Evolutionary conservation across 2,888 invertebrate species (phyloP).

Genomic region (Salticus scenicus): DNA sequence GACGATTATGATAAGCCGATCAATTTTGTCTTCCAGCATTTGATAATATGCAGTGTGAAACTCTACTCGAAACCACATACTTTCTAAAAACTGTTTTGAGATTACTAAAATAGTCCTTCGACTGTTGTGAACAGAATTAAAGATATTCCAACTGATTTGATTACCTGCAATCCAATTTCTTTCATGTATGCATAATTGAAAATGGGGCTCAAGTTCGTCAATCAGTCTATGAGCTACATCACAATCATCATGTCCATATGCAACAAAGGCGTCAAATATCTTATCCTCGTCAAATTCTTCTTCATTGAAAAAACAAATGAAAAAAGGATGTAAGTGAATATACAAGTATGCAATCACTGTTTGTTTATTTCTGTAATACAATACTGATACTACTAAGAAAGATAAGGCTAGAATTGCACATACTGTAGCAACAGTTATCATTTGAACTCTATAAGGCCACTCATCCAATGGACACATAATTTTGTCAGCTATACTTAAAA

Average conservation of each 20-base stretch:
- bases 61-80: conserved; percentile 73
- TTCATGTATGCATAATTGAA: conserved; percentile 73
- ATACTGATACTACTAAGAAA: conserved; percentile 70
- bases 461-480: conserved; percentile 71
- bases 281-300: conserved; percentile 73
- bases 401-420: conserved; percentile 68
- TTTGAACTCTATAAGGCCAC: conserved; percentile 61
- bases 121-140: conserved; percentile 73
- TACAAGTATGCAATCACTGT: conserved; percentile 72
- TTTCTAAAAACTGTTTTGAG: conserved; percentile 72
- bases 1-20: conserved; percentile 73
- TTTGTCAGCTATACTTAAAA: conserved; percentile 71
- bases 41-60: conserved; percentile 73
- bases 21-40: conserved; percentile 73
- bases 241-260: conserved; percentile 72
- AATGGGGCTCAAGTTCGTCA: conserved; percentile 71
- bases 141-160: conserved; percentile 73
- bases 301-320: conserved; percentile 72
- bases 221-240: conserved; percentile 71
- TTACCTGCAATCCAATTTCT: conserved; percentile 73
- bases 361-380: conserved; percentile 72
- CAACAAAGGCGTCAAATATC: conserved; percentile 72
- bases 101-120: conserved; percentile 73
- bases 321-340: conserved; percentile 72
- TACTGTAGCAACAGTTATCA: conserved; percentile 71